Percentiles rank a stretch among this genome's conserved stretches.
Evolutionary conservation across 2,113 vertebrate genomes (phyloP).

Genomic region (Gymnorhina tibicen): DNA sequence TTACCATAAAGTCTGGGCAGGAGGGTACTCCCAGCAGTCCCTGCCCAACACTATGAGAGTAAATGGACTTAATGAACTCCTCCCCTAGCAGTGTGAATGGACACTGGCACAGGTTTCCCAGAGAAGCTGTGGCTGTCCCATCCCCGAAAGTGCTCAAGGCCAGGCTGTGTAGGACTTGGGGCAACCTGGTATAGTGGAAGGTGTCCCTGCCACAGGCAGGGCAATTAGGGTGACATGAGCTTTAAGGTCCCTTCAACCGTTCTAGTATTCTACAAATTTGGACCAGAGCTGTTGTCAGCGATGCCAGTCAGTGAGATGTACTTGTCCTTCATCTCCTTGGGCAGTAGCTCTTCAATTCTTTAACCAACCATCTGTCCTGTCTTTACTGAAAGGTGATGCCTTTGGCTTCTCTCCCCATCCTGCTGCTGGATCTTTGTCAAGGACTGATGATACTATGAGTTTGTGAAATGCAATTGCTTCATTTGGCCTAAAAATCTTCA

Average conservation of each 20-base stretch:
- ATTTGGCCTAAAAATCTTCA: not conserved
- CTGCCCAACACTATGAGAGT: not conserved
- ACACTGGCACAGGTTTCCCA: not conserved
- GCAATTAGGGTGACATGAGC: not conserved
- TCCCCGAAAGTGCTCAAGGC: not conserved
- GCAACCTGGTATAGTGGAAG: not conserved
- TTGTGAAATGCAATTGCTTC: not conserved
- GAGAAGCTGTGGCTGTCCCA: not conserved
- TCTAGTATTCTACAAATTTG: not conserved
- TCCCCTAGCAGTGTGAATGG: not conserved
- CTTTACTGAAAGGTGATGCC: not conserved
- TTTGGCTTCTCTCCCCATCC: not conserved
- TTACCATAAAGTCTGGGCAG: not conserved
- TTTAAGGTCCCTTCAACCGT: not conserved
- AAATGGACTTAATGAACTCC: not conserved
- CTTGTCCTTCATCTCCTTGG: not conserved
- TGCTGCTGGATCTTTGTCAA: not conserved
- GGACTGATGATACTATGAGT: not conserved
- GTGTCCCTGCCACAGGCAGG: not conserved
- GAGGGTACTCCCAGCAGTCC: not conserved
- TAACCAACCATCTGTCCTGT: not conserved
- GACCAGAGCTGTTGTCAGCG: not conserved
- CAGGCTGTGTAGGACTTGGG: not conserved
- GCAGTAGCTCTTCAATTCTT: not conserved
- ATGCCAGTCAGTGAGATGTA: not conserved